Percentiles rank a stretch among this genome's conserved stretches.
phyloP scores from a whole-genome alignment of 2,797 vertebrate species.

The Eulemur mongoz region DNA sequence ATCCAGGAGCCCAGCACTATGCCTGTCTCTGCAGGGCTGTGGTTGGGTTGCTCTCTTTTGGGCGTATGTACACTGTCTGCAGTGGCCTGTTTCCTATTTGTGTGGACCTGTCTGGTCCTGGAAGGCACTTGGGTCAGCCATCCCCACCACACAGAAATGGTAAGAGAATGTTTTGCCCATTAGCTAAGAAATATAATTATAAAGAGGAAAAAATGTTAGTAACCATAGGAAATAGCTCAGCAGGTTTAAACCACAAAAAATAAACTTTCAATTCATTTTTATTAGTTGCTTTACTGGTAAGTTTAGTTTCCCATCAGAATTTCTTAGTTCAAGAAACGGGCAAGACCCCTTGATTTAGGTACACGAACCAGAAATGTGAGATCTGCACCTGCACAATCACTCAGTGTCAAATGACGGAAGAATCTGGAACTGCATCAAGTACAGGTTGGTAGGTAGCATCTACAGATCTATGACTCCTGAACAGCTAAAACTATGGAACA shows the following conservation, averaged over 20 bases:
- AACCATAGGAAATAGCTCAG: not conserved
- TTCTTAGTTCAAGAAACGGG: not conserved
- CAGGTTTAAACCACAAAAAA: constrained; percentile 21
- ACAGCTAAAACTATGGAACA: not conserved
- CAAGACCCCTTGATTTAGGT: not conserved
- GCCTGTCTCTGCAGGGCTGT: not conserved
- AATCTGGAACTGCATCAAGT: not conserved
- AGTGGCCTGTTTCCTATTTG: not conserved
- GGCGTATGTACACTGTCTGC: rapidly evolving
- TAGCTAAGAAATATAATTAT: not conserved
- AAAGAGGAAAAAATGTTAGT: not conserved
- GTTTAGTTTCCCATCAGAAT: not conserved
- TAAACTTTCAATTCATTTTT: not conserved
- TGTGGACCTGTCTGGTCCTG: not conserved
- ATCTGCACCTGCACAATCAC: not conserved
- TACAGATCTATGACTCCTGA: not conserved
- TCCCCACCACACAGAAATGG: not conserved
- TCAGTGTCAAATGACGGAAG: not conserved
- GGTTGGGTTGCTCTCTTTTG: not conserved
- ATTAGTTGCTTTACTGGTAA: not conserved
- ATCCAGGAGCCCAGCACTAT: not conserved
- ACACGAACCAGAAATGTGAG: not conserved
- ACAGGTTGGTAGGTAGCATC: not conserved
- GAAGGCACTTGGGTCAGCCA: not conserved
- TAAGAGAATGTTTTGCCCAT: not conserved